A percentile compares a stretch with the other conserved stretches of the same genome.
Conservation (phyloP, 2,113 vertebrate species). For the Ivindomyrus marchei region DNA sequence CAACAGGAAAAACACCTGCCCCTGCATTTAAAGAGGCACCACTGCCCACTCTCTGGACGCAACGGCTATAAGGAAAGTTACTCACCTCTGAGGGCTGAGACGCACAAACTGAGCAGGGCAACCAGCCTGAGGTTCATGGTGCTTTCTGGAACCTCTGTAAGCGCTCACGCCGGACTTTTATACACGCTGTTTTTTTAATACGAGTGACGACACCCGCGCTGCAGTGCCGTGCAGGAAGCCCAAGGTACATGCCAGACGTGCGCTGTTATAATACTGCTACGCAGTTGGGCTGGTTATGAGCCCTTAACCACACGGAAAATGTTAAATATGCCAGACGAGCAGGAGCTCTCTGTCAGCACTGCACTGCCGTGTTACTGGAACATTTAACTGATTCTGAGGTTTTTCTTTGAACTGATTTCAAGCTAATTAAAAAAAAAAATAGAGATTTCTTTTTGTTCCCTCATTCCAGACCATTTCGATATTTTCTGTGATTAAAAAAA, state of each 20-base stretch:
- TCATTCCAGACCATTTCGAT: neutral
- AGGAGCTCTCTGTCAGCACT: neutral
- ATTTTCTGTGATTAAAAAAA: neutral
- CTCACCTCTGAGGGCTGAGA: slow-evolving; percentile 1
- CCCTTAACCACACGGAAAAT: slow-evolving; percentile 14
- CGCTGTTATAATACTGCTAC: neutral
- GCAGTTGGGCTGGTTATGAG: neutral
- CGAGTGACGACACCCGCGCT: neutral
- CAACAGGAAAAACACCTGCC: neutral
- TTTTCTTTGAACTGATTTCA: slow-evolving; percentile 12
- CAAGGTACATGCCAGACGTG: neutral
- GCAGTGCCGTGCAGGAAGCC: neutral
- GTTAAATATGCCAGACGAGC: neutral
- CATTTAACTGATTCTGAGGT: slow-evolving; percentile 13
- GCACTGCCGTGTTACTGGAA: neutral
- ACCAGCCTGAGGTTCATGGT: neutral
- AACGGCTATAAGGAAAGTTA: neutral
- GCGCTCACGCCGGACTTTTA: neutral
- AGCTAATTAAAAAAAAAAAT: neutral
- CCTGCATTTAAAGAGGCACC: neutral
- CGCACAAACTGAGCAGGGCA: neutral
- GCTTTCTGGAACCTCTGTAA: neutral
- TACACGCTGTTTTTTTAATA: neutral
- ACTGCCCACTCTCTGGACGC: neutral
- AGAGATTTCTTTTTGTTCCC: neutral